Percentiles rank a stretch among this genome's conserved stretches.
phyloP scores from a whole-genome alignment of 1,140 invertebrate genomes.

The Neotoxoptera formosana region DNA sequence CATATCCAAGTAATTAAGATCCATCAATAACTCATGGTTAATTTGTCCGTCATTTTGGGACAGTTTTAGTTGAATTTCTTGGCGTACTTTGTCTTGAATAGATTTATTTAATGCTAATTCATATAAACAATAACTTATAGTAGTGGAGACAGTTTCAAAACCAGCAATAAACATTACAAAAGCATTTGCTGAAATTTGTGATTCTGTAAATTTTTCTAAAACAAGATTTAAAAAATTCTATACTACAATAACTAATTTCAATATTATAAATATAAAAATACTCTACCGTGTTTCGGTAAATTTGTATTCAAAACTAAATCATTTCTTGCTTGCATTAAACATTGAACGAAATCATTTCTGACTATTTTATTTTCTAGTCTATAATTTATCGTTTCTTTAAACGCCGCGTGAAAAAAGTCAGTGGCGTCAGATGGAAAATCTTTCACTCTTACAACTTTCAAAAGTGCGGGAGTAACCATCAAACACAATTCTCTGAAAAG shows the following conservation, averaged over 20 bases:
- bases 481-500: background rate
- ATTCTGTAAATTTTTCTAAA: slow-evolving; percentile 10
- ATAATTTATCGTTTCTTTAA: background rate
- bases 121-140: background rate
- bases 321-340: background rate
- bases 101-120: background rate
- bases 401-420: background rate
- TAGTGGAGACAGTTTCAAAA: background rate
- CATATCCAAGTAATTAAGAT: slow-evolving; percentile 12
- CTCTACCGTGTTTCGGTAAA: background rate
- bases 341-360: slow-evolving; percentile 2
- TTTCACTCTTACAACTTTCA: background rate
- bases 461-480: background rate
- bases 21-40: background rate
- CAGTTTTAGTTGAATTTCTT: background rate
- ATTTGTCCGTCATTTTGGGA: background rate
- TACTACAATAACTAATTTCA: background rate
- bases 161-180: background rate
- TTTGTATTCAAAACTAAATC: slow-evolving; percentile 11
- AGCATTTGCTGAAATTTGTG: background rate
- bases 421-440: background rate
- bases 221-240: background rate
- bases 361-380: background rate
- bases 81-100: background rate
- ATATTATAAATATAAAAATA: background rate